Percentiles rank a stretch among this genome's conserved stretches.
phyloP scores from a whole-genome alignment of 2,888 invertebrate species.

The Asteroscopus sphinx region DNA sequence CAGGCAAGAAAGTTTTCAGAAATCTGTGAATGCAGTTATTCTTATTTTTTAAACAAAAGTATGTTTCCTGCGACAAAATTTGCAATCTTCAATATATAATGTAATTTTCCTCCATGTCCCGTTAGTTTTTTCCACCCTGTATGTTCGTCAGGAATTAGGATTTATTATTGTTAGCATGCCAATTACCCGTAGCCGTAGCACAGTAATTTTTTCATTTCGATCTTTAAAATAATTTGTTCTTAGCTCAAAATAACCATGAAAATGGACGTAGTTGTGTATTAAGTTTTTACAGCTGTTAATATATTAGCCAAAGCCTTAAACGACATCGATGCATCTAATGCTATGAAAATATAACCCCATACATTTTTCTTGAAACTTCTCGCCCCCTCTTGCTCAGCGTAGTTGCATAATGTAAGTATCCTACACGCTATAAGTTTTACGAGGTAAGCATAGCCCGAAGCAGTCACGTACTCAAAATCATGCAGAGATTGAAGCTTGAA shows the following conservation, averaged over 20 bases:
- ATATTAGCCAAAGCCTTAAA: constrained; percentile 30
- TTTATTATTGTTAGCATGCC: constrained; percentile 14
- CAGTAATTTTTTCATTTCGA: not conserved
- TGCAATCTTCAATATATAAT: no score
- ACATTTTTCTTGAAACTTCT: constrained; percentile 40
- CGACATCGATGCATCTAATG: constrained; percentile 44
- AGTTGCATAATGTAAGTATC: constrained; percentile 35
- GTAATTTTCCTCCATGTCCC: no score
- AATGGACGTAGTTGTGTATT: not conserved
- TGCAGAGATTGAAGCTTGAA: constrained; percentile 19
- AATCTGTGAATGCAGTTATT: no score
- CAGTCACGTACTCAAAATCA: constrained; percentile 32
- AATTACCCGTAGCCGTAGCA: not conserved
- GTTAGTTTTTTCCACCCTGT: no score
- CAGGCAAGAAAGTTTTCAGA: no score
- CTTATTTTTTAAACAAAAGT: no score
- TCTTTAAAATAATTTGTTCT: no score
- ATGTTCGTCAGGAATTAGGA: no score
- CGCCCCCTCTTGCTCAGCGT: constrained; percentile 27
- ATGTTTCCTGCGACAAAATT: no score
- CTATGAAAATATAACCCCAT: constrained; percentile 42
- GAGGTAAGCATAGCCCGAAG: constrained; percentile 33
- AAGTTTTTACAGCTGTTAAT: constrained; percentile 36
- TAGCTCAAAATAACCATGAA: not conserved
- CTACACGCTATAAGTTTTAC: constrained; percentile 39